Evolutionary conservation across 2,113 vertebrate species (phyloP), one percentile per base, ranked within the genome.

Genomic region (Labrus mixtus): DNA sequence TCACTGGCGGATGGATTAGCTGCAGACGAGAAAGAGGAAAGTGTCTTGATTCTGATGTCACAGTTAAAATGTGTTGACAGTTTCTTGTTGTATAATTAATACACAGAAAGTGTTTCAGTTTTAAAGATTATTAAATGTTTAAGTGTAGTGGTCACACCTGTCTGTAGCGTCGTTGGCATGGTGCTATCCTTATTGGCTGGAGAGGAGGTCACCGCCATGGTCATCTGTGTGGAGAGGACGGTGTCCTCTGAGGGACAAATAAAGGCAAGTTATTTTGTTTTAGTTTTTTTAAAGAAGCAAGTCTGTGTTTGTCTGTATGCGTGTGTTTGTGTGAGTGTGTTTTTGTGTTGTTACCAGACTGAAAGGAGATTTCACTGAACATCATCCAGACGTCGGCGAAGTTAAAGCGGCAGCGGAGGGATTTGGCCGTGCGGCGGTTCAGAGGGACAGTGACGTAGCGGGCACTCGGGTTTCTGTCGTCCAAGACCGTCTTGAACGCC

Each of bases 311-410:
- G 16, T 29, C n/a, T 56, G 59, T 45, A 17, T 17, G 6, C 58
- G 11, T 58, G 43, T 57, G 46, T 36, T 12, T 10, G 25, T 66
- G 0, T 36, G n/a, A 45, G 4, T 4, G 13, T 10, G 17, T 16
- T 29, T 25, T 20, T 68, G 43, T 50, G 48, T 13, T 13, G 3
- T 68, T 79, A 97, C 96, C 95, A 0, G 96, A 97, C 89, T 95
- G 96, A 87, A 98, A 98, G 89, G 95, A 96, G 51, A 98, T 94
- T 86, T 98, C 97, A 0, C 97, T 98, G 93, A 98, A 95, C 96
- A 98, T 94, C 96, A 98, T 96, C 96, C 96, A 97, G 20, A 93
- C 86, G 58, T 97, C 96, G 0, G 97, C 97, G 0, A 97, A 98
- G 93, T 76, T 73, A 82, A 97, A 98, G 61, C 85, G 95, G 89